A percentile compares a stretch with the other conserved stretches of the same genome.
Conservation (phyloP, 2,113 vertebrate species). For the Vidua chalybeata region DNA sequence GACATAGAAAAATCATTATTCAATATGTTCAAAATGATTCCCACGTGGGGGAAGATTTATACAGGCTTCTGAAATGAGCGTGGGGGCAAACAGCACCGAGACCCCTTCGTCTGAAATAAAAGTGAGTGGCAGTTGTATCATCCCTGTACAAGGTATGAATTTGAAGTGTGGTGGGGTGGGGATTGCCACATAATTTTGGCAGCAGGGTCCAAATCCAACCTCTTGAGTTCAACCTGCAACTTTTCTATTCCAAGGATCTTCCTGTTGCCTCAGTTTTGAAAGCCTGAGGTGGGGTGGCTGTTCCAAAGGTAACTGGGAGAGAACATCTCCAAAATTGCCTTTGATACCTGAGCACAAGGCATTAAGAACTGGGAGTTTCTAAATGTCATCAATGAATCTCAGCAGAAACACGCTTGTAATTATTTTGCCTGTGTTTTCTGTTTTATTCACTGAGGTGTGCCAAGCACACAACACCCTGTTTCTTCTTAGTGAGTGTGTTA, state of each 20-base stretch:
- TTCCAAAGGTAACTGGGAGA: fast-evolving
- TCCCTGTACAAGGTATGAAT: neutral
- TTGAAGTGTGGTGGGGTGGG: neutral
- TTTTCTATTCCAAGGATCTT: neutral
- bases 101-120: neutral
- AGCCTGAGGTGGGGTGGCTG: too few species aligned
- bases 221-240: neutral
- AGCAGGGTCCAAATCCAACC: fast-evolving
- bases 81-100: neutral
- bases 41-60: neutral
- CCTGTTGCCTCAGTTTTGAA: neutral
- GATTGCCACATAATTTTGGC: neutral
- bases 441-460: neutral
- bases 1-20: conserved; percentile 18
- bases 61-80: neutral
- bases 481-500: neutral
- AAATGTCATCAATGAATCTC: neutral
- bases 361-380: neutral
- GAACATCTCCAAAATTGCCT: neutral
- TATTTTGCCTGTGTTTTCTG: neutral
- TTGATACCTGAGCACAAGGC: neutral
- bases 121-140: neutral
- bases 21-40: conserved; percentile 6
- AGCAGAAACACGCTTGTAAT: neutral
- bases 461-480: neutral